Conservation (phyloP, 2,797 vertebrate species). For the Urosaurus nigricauda region DNA sequence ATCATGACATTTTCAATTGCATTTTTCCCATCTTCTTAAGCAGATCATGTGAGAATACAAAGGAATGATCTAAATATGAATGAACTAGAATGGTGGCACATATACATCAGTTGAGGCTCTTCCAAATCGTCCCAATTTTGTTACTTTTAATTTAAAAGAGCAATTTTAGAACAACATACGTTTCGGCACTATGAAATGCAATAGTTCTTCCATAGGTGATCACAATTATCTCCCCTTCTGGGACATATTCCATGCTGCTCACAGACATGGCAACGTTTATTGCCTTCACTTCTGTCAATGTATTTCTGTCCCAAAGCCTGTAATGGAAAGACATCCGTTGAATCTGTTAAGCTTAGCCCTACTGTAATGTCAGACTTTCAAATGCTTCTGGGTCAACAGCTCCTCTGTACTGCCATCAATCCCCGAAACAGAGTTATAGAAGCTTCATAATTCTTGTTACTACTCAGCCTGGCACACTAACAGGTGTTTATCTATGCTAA, state of each 20-base stretch:
- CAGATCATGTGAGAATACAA: background rate
- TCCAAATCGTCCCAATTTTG: background rate
- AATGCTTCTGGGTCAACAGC: background rate
- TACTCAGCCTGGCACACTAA: no score
- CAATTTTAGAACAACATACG: conserved; percentile 75
- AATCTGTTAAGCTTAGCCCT: background rate
- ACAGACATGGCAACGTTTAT: conserved; percentile 91
- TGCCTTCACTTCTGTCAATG: conserved; percentile 89
- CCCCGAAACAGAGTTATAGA: background rate
- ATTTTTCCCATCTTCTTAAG: background rate
- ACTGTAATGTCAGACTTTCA: rapidly evolving
- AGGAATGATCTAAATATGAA: background rate
- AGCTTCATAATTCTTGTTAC: background rate
- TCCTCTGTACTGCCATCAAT: background rate
- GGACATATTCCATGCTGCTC: conserved; percentile 96
- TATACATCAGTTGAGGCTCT: background rate
- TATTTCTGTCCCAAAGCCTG: conserved; percentile 92
- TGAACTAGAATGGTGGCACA: background rate
- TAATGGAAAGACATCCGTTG: background rate
- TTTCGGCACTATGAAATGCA: conserved; percentile 93
- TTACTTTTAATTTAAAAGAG: no score
- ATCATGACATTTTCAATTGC: background rate
- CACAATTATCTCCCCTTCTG: conserved; percentile 92
- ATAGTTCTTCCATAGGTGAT: conserved; percentile 95
- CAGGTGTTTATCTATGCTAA: no score